A percentile compares a stretch with the other conserved stretches of the same genome.
Evolutionary conservation across 2,113 vertebrate species (phyloP).

Genomic region (Alligator mississippiensis): DNA sequence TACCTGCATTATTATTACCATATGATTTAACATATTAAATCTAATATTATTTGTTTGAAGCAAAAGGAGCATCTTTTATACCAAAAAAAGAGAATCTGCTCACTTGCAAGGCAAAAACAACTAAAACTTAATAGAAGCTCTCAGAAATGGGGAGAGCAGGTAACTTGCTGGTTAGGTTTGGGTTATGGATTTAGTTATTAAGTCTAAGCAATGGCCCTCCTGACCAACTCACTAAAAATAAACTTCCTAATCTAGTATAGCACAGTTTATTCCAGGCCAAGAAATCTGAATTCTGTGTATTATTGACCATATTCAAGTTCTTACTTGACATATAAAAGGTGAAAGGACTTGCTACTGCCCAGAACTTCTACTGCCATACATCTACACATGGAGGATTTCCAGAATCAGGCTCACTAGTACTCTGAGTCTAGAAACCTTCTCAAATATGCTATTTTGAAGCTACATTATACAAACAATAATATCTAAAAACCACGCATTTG

Average conservation of each 20-base stretch:
- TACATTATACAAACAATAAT: slow-evolving; percentile 57
- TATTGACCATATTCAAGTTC: background rate
- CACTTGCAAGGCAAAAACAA: slow-evolving; percentile 54
- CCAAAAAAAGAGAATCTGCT: slow-evolving; percentile 40
- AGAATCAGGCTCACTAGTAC: slow-evolving; percentile 43
- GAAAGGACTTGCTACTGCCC: slow-evolving; percentile 24
- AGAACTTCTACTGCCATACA: slow-evolving; percentile 34
- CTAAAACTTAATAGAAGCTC: slow-evolving; percentile 24
- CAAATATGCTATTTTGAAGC: slow-evolving; percentile 42
- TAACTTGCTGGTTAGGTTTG: background rate
- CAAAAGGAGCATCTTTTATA: slow-evolving; percentile 62
- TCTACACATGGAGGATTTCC: slow-evolving; percentile 52
- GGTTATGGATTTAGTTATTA: slow-evolving; percentile 7
- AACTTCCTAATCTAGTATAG: background rate
- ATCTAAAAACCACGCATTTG: slow-evolving; percentile 65
- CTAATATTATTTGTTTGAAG: slow-evolving; percentile 50
- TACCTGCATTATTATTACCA: slow-evolving; percentile 39
- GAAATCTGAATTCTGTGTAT: background rate
- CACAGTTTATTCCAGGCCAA: background rate
- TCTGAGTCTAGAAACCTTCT: slow-evolving; percentile 35
- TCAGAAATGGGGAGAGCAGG: slow-evolving; percentile 36
- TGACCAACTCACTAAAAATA: slow-evolving; percentile 4
- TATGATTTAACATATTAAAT: slow-evolving; percentile 57
- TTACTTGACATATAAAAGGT: background rate
- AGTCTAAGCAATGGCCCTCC: slow-evolving; percentile 30